Conservation (phyloP, 1,140 invertebrate species). For the Drosophila equinoxialis region DNA sequence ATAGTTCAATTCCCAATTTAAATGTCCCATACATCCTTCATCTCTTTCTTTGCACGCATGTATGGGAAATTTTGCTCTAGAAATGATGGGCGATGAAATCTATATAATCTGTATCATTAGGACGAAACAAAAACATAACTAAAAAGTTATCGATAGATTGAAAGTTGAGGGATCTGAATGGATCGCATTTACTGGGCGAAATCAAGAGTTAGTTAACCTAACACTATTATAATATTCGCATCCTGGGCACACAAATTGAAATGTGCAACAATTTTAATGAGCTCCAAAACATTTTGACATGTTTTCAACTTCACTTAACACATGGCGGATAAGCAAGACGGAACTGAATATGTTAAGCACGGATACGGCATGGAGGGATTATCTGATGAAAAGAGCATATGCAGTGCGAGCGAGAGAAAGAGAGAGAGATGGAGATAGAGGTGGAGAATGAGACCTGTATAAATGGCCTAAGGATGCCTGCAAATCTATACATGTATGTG, state of each 20-base stretch:
- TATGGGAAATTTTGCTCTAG: too few species aligned
- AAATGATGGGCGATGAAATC: too few species aligned
- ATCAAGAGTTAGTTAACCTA: constrained; percentile 13
- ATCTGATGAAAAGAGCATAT: background rate
- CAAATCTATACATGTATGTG: background rate
- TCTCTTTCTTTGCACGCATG: too few species aligned
- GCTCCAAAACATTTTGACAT: constrained; percentile 53
- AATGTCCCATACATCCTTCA: too few species aligned
- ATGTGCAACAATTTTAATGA: constrained; percentile 65
- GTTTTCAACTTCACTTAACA: constrained; percentile 39
- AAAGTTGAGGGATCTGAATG: too few species aligned
- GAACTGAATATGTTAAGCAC: background rate
- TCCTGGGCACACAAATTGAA: constrained; percentile 25
- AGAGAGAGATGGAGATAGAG: background rate
- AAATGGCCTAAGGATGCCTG: background rate
- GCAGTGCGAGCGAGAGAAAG: background rate
- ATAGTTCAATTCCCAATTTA: too few species aligned
- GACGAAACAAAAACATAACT: too few species aligned
- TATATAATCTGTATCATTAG: too few species aligned
- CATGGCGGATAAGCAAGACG: constrained; percentile 15
- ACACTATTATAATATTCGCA: constrained; percentile 31
- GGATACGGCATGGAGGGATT: background rate
- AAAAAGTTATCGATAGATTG: background rate
- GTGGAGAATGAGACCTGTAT: background rate
- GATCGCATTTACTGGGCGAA: too few species aligned